Percentiles rank a stretch among this genome's conserved stretches.
Evolutionary conservation across 2,797 vertebrate genomes (phyloP).

Genomic region (Acipenser ruthenus): DNA sequence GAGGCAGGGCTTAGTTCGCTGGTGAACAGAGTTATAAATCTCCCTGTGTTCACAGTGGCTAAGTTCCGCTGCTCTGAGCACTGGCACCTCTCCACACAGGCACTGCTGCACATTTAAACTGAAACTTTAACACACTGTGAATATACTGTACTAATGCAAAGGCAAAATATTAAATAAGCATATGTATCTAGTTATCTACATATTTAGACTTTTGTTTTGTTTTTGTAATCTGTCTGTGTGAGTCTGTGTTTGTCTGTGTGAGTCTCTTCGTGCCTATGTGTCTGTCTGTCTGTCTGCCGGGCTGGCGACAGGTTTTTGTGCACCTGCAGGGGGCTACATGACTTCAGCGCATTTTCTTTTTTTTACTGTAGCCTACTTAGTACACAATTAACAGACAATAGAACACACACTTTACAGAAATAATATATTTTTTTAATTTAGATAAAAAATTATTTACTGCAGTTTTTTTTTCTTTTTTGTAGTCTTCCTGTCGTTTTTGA

Average conservation of each 20-base stretch:
- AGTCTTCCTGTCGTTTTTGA: too few species aligned
- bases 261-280: neutral
- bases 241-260: neutral
- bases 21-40: constrained; percentile 73
- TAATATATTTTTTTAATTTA: neutral
- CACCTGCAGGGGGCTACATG: neutral
- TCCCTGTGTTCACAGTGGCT: constrained; percentile 90
- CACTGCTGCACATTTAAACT: neutral
- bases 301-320: neutral
- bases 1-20: constrained; percentile 85
- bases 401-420: too few species aligned
- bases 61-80: constrained; percentile 78
- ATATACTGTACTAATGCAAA: neutral
- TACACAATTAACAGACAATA: too few species aligned
- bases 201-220: neutral
- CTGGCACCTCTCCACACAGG: constrained; percentile 24
- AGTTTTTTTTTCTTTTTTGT: neutral
- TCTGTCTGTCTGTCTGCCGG: constrained; percentile 1
- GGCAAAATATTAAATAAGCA: neutral
- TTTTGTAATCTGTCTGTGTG: neutral
- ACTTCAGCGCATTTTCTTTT: neutral
- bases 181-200: constrained; percentile 14
- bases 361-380: neutral
- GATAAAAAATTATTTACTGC: too few species aligned
- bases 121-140: neutral